A percentile compares a stretch with the other conserved stretches of the same genome.
phyloP scores from a whole-genome alignment of 2,797 vertebrate genomes.

The Myotis pilosus region DNA sequence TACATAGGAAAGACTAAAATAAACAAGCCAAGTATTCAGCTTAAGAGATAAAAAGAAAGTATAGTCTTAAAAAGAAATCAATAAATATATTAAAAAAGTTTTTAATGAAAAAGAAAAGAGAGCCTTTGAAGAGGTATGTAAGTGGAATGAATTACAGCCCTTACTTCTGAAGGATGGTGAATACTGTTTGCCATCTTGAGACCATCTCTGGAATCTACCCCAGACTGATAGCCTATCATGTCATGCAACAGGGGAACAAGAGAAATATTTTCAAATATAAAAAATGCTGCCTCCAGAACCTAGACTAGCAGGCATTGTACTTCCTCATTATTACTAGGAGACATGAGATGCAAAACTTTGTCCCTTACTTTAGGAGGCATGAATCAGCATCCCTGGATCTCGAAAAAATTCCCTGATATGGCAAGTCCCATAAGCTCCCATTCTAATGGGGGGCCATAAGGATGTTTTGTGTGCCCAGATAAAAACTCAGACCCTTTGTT shows the following conservation, averaged over 20 bases:
- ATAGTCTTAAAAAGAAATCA: background rate
- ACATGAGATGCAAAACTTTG: background rate
- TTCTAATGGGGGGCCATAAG: background rate
- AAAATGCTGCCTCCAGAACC: background rate
- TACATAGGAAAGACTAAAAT: constrained; percentile 23
- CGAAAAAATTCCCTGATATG: background rate
- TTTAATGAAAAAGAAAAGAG: background rate
- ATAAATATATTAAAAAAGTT: background rate
- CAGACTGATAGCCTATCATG: background rate
- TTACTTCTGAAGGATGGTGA: background rate
- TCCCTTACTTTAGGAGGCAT: background rate
- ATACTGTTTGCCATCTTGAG: too few species aligned
- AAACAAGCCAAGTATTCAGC: background rate
- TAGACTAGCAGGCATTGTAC: background rate
- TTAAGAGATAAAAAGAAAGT: constrained; percentile 1
- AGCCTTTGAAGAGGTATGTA: background rate
- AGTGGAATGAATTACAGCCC: background rate
- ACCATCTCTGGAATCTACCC: background rate
- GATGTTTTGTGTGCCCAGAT: background rate
- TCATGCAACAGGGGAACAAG: background rate
- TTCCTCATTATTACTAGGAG: background rate
- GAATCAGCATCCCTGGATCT: background rate
- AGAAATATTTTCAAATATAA: background rate
- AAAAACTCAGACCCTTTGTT: background rate
- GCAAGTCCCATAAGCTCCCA: background rate